Evolutionary conservation across 2,113 vertebrate species (phyloP), one percentile per base, ranked within the genome.

Genomic region (Tyrannus savana): DNA sequence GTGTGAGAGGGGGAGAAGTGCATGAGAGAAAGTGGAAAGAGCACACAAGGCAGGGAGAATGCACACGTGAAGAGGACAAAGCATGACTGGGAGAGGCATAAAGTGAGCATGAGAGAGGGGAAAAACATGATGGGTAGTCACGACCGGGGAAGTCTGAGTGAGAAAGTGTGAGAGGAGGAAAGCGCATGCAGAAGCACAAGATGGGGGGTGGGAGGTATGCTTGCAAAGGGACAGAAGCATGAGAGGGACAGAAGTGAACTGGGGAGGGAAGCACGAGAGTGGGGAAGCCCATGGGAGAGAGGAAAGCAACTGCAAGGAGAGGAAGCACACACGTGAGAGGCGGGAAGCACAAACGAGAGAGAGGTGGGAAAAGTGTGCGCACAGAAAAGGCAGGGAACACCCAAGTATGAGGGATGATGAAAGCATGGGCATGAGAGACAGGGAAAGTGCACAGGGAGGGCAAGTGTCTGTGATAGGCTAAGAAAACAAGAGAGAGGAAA

Each of bases 301-400:
- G 13, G 11, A 49, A 47, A 75, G 62, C 21, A 42, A 2, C 3
- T 22, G 30, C 3, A 2, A 55, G 28, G 41, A 69, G 37, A 31
- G 13, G 31, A 68, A 64, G 44, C 21, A 47, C 0, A 7, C 14
- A 35, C 7, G 19, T 4, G 2, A 39, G 59, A 66, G 33, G 31
- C 6, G 19, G 23, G 23, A 89, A 67, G 28, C 28, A 52, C 14
- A 56, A 7, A n/a, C 12, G 19, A 7, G 37, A 28, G 60, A n/a
- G 19, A 58, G 72, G 50, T 39, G n/a, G 53, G 16, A 46, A 74
- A 56, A 52, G 62, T 31, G 27, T 35, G 63, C 56, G 56, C 6
- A 25, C 1, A 2, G 13, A 77, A 60, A 46, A 71, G 28, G 24
- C 0, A 0, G 30, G 14, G n/a, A 92, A 62, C 12, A 62, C 14